phyloP scores from a whole-genome alignment of 2,113 vertebrate genomes.

The Epinephelus lanceolatus region DNA sequence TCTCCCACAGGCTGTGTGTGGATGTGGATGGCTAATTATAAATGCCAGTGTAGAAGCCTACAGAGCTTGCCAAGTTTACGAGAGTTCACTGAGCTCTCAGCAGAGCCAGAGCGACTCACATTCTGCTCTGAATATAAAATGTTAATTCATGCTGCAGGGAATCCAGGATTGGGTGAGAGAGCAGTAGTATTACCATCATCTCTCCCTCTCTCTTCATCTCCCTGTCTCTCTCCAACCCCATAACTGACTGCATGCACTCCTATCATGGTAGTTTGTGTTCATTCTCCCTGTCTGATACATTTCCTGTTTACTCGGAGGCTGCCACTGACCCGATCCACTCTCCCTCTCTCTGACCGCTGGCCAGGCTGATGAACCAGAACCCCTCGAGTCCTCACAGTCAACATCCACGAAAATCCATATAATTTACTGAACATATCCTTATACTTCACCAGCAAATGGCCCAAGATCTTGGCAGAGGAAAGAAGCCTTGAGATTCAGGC shows the following conservation, averaged over 20 bases:
- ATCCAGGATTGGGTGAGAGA: constrained; percentile 76
- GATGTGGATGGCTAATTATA: constrained; percentile 75
- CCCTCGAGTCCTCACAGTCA: constrained; percentile 39
- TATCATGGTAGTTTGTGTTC: constrained; percentile 48
- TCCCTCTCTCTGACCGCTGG: constrained; percentile 35
- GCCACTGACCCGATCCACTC: constrained; percentile 45
- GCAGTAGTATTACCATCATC: constrained; percentile 58
- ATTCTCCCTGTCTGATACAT: constrained; percentile 50
- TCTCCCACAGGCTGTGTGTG: constrained; percentile 62
- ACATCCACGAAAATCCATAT: constrained; percentile 53
- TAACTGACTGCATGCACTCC: constrained; percentile 46
- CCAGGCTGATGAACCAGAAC: constrained; percentile 55
- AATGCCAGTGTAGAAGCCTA: constrained; percentile 71
- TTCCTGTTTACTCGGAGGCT: constrained; percentile 56
- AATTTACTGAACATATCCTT: constrained; percentile 65
- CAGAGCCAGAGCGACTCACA: constrained; percentile 73
- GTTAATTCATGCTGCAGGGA: constrained; percentile 83
- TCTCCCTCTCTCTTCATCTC: constrained; percentile 33
- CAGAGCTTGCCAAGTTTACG: constrained; percentile 81
- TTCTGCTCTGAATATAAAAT: constrained; percentile 82
- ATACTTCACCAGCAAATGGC: constrained; percentile 49
- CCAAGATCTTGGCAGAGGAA: constrained; percentile 13
- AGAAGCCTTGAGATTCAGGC: constrained; percentile 47
- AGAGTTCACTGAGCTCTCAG: constrained; percentile 79
- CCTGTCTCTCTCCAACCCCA: constrained; percentile 40